These are phyloP conservation scores for Furcula furcula DNA, from an alignment of 2,888 invertebrate species.

Conservation along the genomic window DNA sequence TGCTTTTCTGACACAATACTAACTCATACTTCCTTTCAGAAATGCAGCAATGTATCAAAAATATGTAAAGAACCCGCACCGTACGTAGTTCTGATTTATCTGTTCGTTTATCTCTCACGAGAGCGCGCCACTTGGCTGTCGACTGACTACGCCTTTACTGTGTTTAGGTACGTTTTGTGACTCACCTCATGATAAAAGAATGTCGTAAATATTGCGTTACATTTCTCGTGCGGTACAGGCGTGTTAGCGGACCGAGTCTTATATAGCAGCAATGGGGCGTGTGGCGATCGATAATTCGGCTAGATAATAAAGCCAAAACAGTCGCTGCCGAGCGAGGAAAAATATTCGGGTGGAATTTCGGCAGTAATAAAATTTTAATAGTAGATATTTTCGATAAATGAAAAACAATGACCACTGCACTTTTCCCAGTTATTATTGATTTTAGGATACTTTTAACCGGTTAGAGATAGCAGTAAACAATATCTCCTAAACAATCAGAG, in stretches of 20 bases:
- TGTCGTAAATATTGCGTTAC: slow-evolving; percentile 50
- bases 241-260: slow-evolving; percentile 21
- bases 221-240: slow-evolving; percentile 50
- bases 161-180: slow-evolving; percentile 62
- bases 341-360: slow-evolving; percentile 64
- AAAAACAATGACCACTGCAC: too few species aligned
- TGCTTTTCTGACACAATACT: slow-evolving; percentile 14
- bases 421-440: too few species aligned
- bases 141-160: slow-evolving; percentile 69
- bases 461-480: too few species aligned
- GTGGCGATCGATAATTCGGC: slow-evolving; percentile 60
- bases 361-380: slow-evolving; percentile 32
- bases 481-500: too few species aligned
- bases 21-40: neutral
- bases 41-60: slow-evolving; percentile 44
- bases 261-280: slow-evolving; percentile 62
- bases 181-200: slow-evolving; percentile 53
- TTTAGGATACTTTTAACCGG: too few species aligned
- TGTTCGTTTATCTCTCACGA: slow-evolving; percentile 76
- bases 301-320: slow-evolving; percentile 37
- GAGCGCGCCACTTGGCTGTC: slow-evolving; percentile 78
- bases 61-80: slow-evolving; percentile 12
- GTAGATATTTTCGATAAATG: too few species aligned
- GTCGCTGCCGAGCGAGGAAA: slow-evolving; percentile 51
- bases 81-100: slow-evolving; percentile 58